Percentiles rank a stretch among this genome's conserved stretches.
These are phyloP conservation scores for Siniperca undulata DNA, from an alignment of 2,797 vertebrate species.

Conservation along the genomic window DNA sequence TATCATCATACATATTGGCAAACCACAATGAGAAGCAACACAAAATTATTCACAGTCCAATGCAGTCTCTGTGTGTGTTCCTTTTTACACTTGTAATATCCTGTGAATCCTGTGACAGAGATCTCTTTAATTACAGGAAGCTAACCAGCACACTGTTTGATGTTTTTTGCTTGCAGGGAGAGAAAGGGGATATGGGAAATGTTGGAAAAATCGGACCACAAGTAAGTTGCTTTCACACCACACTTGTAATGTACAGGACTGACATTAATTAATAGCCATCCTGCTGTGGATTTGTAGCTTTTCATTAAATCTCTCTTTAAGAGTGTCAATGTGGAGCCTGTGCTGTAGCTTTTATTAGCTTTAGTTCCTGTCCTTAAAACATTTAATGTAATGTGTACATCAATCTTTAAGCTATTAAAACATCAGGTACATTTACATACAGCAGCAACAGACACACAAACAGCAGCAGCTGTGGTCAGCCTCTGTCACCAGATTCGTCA, in stretches of 20 bases:
- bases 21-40: conserved; percentile 44
- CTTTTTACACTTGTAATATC: conserved; percentile 46
- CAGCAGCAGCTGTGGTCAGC: too few species aligned
- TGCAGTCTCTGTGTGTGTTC: conserved; percentile 39
- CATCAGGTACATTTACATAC: too few species aligned
- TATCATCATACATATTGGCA: conserved; percentile 57
- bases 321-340: background rate
- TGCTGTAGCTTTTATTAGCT: conserved; percentile 22
- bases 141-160: conserved; percentile 56
- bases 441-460: too few species aligned
- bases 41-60: conserved; percentile 29
- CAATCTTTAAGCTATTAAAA: background rate
- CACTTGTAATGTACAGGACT: conserved; percentile 19
- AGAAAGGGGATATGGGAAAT: conserved; percentile 92
- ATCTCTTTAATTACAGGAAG: conserved; percentile 61
- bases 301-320: conserved; percentile 36
- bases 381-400: conserved; percentile 4
- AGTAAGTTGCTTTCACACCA: conserved; percentile 84
- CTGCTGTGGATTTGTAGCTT: conserved; percentile 29
- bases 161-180: conserved; percentile 89
- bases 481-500: too few species aligned
- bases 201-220: conserved; percentile 92
- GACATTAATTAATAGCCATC: conserved; percentile 23
- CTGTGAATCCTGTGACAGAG: conserved; percentile 20
- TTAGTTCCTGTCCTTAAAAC: conserved; percentile 15